Evolutionary conservation across 2,888 invertebrate species (phyloP).

Genomic region (Chesias legatella): DNA sequence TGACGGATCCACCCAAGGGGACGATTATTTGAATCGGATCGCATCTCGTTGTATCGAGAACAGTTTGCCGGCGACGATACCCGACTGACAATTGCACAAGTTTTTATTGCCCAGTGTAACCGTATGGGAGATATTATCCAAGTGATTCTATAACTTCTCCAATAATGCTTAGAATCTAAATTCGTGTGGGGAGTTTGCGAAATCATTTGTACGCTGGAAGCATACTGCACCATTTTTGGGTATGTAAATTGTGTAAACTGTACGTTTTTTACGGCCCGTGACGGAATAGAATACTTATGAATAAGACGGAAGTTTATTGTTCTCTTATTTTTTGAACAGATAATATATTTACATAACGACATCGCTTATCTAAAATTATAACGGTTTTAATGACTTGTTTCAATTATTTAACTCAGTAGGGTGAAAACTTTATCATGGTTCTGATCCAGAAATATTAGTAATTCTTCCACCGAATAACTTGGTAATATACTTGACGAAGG

Average conservation of each 20-base stretch:
- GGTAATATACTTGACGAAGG: too few species aligned
- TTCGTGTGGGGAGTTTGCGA: constrained; percentile 27
- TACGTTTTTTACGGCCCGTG: constrained; percentile 45
- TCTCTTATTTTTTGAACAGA: constrained; percentile 17
- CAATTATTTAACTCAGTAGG: too few species aligned
- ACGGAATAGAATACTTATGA: constrained; percentile 51
- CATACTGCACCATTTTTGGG: constrained; percentile 42
- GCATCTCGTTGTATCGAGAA: constrained; percentile 45
- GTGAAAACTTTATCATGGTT: too few species aligned
- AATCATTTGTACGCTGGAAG: constrained; percentile 19
- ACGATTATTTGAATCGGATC: constrained; percentile 54
- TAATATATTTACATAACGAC: too few species aligned
- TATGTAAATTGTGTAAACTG: constrained; percentile 44
- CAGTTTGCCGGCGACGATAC: constrained; percentile 40
- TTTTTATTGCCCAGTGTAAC: constrained; percentile 44
- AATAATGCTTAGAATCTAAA: constrained; percentile 28
- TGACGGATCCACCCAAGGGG: constrained; percentile 57
- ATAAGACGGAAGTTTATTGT: constrained; percentile 27
- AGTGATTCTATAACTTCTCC: constrained; percentile 21
- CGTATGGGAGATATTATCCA: constrained; percentile 15
- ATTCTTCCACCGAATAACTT: too few species aligned
- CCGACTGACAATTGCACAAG: constrained; percentile 51
- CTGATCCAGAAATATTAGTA: too few species aligned
- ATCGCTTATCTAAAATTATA: too few species aligned
- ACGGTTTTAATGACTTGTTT: too few species aligned